Evolutionary conservation across 2,797 vertebrate genomes (phyloP), one percentile per base, ranked within the genome.

Genomic region (Gymnoscopelus microlampas): DNA sequence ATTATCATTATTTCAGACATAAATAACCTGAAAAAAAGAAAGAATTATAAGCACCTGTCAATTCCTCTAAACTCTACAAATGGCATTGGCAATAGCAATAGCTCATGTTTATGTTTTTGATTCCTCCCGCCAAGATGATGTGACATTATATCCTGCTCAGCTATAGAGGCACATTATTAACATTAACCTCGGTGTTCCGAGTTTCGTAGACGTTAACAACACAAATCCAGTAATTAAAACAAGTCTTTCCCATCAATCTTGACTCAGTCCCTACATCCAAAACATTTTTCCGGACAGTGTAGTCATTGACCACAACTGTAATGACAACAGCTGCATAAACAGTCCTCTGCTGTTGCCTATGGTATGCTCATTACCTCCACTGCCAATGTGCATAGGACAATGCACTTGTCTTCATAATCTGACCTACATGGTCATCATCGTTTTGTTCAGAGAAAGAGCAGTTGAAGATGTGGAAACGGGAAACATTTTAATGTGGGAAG

Each of bases 261-360:
- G 47, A 50, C 71, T 83, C 72, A 14, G 5, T n/a, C 47, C 15
- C 83, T 77, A 83, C 83, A 86, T 84, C 83, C 77, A 76, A 82
- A 74, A 49, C 4, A 0, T 44, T 39, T 71, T 70, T 79, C 44
- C 71, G 68, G 60, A 72, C 81, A 67, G 76, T 49, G 78, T 79
- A 68, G 79, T 85, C 79, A 73, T 4, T 60, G 76, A 81, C 83
- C 77, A 74, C 83, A 86, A 76, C 82, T 73, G 74, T 73, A 79
- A 76, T 66, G 78, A 70, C 74, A 83, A 82, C 89, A 81, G 78
- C 78, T 81, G 76, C 54, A 78, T 4, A 63, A 74, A 60, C 60
- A 73, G 76, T 49, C 76, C 74, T 75, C 48, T 68, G 55, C 55
- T 35, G 26, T 29, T 35, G 12, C 35, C 35, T 39, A 44, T 44